Conservation (phyloP, 2,797 vertebrate species). For the Epinephelus malabaricus region DNA sequence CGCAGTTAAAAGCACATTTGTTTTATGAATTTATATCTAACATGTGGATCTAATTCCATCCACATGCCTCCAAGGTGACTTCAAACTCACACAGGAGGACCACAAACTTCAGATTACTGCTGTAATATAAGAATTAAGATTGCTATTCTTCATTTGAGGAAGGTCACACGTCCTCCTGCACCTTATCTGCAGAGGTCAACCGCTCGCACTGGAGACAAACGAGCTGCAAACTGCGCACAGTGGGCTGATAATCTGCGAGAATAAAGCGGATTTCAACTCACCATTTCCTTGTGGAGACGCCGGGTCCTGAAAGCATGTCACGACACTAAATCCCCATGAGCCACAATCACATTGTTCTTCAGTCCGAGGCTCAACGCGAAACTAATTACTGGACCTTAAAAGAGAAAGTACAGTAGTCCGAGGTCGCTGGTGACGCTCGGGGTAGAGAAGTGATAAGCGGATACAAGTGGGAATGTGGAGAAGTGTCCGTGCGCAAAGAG, state of each 20-base stretch:
- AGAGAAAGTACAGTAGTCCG: background rate
- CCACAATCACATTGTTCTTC: constrained; percentile 31
- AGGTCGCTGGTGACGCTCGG: background rate
- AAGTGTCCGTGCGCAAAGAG: constrained; percentile 47
- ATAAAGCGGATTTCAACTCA: constrained; percentile 54
- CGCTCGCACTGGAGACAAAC: background rate
- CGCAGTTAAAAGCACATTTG: background rate
- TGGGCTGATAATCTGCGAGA: background rate
- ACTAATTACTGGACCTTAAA: background rate
- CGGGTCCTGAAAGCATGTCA: constrained; percentile 67
- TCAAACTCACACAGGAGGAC: background rate
- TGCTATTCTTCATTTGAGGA: background rate
- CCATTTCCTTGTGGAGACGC: constrained; percentile 67
- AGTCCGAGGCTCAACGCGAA: constrained; percentile 10
- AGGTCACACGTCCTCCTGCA: constrained; percentile 10
- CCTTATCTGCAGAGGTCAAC: constrained; percentile 39
- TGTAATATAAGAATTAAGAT: rapidly evolving
- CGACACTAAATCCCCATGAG: constrained; percentile 68
- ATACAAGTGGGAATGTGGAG: constrained; percentile 7
- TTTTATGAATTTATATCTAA: too few species aligned
- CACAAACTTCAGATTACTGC: background rate
- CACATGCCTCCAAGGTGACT: background rate
- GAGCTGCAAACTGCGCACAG: too few species aligned
- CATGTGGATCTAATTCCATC: background rate
- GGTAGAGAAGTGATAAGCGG: background rate